phyloP scores from a whole-genome alignment of 1,140 invertebrate genomes.

The Drosophila nikananu region DNA sequence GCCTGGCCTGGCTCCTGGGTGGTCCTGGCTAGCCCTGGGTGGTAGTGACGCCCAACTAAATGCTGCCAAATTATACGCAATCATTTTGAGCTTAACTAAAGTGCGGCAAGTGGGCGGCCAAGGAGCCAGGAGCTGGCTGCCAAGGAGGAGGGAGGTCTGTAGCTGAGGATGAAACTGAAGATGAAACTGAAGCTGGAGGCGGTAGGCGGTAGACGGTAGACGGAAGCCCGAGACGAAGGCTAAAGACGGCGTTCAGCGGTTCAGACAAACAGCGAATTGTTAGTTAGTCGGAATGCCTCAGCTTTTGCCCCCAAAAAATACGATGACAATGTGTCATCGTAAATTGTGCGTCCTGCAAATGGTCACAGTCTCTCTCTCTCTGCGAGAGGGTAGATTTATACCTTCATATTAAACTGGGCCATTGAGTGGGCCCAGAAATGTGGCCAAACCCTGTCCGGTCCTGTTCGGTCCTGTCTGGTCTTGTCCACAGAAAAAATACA shows the following conservation, averaged over 20 bases:
- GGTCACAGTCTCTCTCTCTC: too few relatives aligned
- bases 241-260: background rate
- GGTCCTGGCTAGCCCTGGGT: background rate
- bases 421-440: slow-evolving; percentile 11
- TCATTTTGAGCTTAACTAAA: slow-evolving; percentile 74
- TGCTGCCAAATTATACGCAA: slow-evolving; percentile 75
- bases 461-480: too few relatives aligned
- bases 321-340: slow-evolving; percentile 68
- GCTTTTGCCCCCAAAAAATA: slow-evolving; percentile 38
- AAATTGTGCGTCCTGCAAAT: slow-evolving; percentile 57
- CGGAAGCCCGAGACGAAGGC: background rate
- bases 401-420: slow-evolving; percentile 62
- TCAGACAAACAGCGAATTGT: slow-evolving; percentile 53
- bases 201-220: too few relatives aligned
- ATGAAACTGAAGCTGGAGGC: background rate
- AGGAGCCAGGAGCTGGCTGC: slow-evolving; percentile 13
- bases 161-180: background rate
- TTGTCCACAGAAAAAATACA: background rate
- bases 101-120: slow-evolving; percentile 50
- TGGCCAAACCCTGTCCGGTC: background rate
- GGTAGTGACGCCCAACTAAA: slow-evolving; percentile 45
- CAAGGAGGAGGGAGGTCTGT: background rate
- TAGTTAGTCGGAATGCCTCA: slow-evolving; percentile 40
- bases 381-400: slow-evolving; percentile 63
- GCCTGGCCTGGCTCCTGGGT: background rate